A percentile compares a stretch with the other conserved stretches of the same genome.
Conservation (phyloP, 2,888 invertebrate genomes). For the Mechanitis mazaeus region DNA sequence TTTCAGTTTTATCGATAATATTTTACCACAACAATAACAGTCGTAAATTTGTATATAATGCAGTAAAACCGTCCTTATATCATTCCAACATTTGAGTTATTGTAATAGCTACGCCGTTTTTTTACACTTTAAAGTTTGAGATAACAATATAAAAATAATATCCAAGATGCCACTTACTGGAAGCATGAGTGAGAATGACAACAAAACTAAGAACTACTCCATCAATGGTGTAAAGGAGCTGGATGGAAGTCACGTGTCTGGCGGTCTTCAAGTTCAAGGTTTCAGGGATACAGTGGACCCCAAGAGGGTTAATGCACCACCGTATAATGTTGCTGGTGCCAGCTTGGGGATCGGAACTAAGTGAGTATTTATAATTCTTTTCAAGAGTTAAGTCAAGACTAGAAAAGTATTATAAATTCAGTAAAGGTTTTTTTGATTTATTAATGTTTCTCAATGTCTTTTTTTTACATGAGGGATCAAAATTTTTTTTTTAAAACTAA, state of each 20-base stretch:
- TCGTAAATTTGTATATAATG: too few species aligned
- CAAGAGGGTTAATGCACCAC: slow-evolving; percentile 18
- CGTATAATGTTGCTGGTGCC: slow-evolving; percentile 20
- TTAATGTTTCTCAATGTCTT: not conserved
- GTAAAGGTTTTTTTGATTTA: not conserved
- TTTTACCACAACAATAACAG: too few species aligned
- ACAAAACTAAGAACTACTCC: slow-evolving; percentile 27
- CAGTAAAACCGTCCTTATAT: too few species aligned
- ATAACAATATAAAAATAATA: not conserved
- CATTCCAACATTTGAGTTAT: not conserved
- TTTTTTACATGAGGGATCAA: not conserved
- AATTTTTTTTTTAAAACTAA: not conserved
- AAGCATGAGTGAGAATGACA: slow-evolving; percentile 14
- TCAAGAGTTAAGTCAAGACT: too few species aligned
- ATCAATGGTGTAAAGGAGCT: slow-evolving; percentile 25
- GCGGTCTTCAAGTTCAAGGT: slow-evolving; percentile 20
- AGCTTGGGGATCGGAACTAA: slow-evolving; percentile 16
- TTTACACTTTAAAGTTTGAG: not conserved
- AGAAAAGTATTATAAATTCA: not conserved
- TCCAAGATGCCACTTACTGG: slow-evolving; percentile 13
- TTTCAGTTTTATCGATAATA: too few species aligned
- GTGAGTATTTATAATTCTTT: slow-evolving; percentile 15
- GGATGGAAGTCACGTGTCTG: slow-evolving; percentile 15
- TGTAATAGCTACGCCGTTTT: not conserved
- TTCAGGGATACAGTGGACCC: slow-evolving; percentile 17